Evolutionary conservation across 2,797 vertebrate species (phyloP).

Genomic region (Anabacerthia variegaticeps): DNA sequence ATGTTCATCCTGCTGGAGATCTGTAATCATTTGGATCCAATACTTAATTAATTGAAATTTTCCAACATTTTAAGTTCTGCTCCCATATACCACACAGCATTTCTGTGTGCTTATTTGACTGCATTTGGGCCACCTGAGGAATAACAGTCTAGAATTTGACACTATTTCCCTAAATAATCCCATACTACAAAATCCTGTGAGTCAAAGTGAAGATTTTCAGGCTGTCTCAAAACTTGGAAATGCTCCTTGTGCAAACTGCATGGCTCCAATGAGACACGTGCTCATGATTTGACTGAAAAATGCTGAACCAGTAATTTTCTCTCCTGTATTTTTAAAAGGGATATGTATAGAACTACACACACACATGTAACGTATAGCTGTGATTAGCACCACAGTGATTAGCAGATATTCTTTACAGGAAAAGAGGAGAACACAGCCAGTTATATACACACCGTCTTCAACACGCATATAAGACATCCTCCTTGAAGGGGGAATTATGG

Average conservation of each 20-base stretch:
- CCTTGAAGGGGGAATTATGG: background rate
- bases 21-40: background rate
- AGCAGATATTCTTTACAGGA: background rate
- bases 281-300: background rate
- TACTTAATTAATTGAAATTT: background rate
- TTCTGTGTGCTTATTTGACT: background rate
- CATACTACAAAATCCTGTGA: background rate
- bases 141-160: background rate
- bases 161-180: background rate
- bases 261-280: rapidly evolving
- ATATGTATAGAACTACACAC: background rate
- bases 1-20: background rate
- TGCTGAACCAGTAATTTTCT: background rate
- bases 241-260: background rate
- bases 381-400: background rate
- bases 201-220: background rate
- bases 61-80: background rate
- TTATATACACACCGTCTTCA: background rate
- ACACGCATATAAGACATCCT: background rate
- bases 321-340: background rate
- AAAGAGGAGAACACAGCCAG: background rate
- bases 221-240: background rate
- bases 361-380: background rate
- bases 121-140: background rate
- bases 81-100: background rate